Percentiles rank a stretch among this genome's conserved stretches.
phyloP scores from a whole-genome alignment of 2,113 vertebrate genomes.

The Xiphophorus couchianus region DNA sequence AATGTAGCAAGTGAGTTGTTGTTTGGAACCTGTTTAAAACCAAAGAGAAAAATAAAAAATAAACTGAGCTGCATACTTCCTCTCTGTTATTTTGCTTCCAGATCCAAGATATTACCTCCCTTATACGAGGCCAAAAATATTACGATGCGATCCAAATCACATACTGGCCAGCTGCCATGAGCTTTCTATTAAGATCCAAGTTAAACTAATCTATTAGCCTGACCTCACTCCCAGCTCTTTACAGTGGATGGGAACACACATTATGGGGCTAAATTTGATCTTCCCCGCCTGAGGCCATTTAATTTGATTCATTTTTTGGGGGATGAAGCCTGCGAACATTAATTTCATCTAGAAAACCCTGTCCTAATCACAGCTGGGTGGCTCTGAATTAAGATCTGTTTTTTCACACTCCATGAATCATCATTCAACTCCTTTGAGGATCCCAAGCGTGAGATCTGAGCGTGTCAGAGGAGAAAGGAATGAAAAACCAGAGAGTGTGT shows the following conservation, averaged over 20 bases:
- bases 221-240: conserved; percentile 3
- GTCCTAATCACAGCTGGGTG: conserved; percentile 40
- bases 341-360: conserved; percentile 37
- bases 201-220: conserved; percentile 17
- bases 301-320: conserved; percentile 27
- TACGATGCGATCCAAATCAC: neutral
- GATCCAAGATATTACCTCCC: conserved; percentile 5
- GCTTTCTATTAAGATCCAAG: conserved; percentile 27
- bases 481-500: conserved; percentile 35
- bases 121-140: neutral
- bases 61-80: conserved; percentile 6
- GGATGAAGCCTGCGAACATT: conserved; percentile 20
- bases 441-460: conserved; percentile 17
- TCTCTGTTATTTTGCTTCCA: conserved; percentile 9
- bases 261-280: conserved; percentile 29
- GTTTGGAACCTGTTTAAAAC: neutral
- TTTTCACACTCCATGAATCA: conserved; percentile 62
- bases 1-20: neutral
- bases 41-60: neutral
- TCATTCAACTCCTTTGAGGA: conserved; percentile 29
- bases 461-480: conserved; percentile 25
- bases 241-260: conserved; percentile 19
- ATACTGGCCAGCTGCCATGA: conserved; percentile 9
- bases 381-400: conserved; percentile 40
- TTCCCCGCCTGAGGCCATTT: conserved; percentile 20